These are phyloP conservation scores for Saccopteryx bilineata DNA, from an alignment of 2,113 vertebrate genomes.

Conservation along the genomic window DNA sequence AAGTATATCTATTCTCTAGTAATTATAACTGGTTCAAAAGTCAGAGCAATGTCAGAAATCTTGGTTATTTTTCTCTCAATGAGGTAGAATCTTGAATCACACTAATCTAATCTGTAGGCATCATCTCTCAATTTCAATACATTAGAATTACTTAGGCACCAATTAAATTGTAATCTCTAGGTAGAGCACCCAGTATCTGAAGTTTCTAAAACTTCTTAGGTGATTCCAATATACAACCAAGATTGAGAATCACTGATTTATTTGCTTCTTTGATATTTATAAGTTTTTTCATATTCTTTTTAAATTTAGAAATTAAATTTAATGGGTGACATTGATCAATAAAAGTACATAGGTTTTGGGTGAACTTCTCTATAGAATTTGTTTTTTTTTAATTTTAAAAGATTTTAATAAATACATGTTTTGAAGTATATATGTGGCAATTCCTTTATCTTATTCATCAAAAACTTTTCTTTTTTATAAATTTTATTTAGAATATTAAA, in stretches of 20 bases:
- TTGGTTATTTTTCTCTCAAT: not conserved
- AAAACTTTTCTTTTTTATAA: slow-evolving; percentile 55
- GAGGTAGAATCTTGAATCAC: not conserved
- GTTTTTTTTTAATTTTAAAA: not conserved
- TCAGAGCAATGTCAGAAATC: not conserved
- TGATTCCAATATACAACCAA: not conserved
- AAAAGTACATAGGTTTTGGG: too few relatives aligned
- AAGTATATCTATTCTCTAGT: not conserved
- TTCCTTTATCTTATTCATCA: slow-evolving; percentile 53
- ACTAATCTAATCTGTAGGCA: not conserved
- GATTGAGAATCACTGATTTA: not conserved
- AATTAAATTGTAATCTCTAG: not conserved
- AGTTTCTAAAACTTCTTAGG: not conserved
- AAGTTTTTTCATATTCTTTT: too few relatives aligned
- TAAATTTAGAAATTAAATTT: too few relatives aligned
- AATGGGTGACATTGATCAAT: too few relatives aligned
- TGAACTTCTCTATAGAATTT: too few relatives aligned
- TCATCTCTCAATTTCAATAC: not conserved
- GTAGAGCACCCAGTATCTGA: not conserved
- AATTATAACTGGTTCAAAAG: not conserved
- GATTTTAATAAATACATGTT: not conserved
- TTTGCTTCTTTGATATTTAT: not conserved
- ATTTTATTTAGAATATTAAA: too few relatives aligned
- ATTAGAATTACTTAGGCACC: not conserved
- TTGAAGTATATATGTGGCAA: not conserved